Evolutionary conservation across 2,888 invertebrate species (phyloP).

Genomic region (Catonia carolina): DNA sequence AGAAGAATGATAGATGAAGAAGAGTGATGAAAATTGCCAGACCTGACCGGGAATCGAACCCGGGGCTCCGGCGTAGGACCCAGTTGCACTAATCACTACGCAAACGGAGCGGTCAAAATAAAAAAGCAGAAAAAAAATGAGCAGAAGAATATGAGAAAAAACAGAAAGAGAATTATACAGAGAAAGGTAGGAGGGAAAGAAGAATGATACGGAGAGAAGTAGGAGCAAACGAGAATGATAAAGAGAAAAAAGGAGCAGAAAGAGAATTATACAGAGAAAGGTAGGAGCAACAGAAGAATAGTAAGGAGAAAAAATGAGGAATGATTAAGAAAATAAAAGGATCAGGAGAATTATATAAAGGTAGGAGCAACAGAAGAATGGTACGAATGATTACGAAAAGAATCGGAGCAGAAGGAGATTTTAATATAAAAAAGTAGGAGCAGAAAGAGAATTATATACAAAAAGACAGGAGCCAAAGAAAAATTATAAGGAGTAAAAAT

Average conservation of each 20-base stretch:
- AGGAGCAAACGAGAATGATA: too few species aligned
- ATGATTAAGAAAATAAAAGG: neutral
- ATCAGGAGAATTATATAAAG: neutral
- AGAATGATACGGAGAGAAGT: too few species aligned
- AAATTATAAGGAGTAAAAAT: neutral
- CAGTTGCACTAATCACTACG: too few species aligned
- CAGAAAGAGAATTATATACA: neutral
- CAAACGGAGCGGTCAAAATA: too few species aligned
- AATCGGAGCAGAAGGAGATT: neutral
- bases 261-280: neutral
- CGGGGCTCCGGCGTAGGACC: too few species aligned
- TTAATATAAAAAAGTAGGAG: neutral
- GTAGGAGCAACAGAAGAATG: neutral
- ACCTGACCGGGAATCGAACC: too few species aligned
- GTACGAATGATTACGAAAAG: neutral
- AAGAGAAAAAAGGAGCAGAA: neutral
- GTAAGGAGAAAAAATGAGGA: neutral
- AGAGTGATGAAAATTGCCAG: too few species aligned
- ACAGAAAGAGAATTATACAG: too few species aligned
- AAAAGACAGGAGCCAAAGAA: neutral
- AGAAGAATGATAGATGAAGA: too few species aligned
- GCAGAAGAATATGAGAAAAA: too few species aligned
- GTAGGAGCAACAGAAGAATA: neutral
- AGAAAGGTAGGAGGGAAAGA: too few species aligned
- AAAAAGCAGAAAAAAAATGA: too few species aligned